Conservation (phyloP, 1,140 invertebrate species). For the Pollicipes pollicipes region DNA sequence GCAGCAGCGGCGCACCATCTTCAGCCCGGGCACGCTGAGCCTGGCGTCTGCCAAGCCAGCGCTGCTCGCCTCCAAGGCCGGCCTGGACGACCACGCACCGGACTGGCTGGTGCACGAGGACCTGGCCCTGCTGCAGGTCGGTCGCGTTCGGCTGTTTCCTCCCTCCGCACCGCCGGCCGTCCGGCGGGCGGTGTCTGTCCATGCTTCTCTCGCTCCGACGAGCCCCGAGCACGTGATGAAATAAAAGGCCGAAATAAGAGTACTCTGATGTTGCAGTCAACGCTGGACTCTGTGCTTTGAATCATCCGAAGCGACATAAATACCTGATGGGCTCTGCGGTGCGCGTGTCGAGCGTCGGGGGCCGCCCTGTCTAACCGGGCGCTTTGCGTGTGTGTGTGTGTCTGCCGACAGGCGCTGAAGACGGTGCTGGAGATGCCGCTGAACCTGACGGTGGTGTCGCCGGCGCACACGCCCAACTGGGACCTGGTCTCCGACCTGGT, state of each 20-base stretch:
- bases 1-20: constrained; percentile 37
- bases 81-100: constrained; percentile 39
- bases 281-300: not conserved
- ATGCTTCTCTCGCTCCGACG: no score
- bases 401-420: constrained; percentile 51
- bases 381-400: no score
- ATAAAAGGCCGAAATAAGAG: not conserved
- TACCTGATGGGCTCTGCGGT: not conserved
- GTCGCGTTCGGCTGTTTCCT: not conserved
- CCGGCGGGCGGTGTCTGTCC: no score
- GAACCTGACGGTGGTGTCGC: constrained; percentile 53
- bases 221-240: not conserved
- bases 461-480: constrained; percentile 82
- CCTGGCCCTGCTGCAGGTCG: constrained; percentile 51
- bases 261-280: not conserved
- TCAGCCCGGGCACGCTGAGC: constrained; percentile 19
- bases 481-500: constrained; percentile 84
- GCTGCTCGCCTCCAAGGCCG: constrained; percentile 26
- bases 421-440: constrained; percentile 61
- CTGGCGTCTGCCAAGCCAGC: constrained; percentile 32
- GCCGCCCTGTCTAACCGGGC: not conserved
- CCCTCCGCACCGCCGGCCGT: no score
- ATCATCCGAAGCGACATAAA: constrained; percentile 1
- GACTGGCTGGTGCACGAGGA: constrained; percentile 85
- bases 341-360: not conserved